These are phyloP conservation scores for Epinotia nisella DNA, from an alignment of 2,888 invertebrate species.

Conservation along the genomic window DNA sequence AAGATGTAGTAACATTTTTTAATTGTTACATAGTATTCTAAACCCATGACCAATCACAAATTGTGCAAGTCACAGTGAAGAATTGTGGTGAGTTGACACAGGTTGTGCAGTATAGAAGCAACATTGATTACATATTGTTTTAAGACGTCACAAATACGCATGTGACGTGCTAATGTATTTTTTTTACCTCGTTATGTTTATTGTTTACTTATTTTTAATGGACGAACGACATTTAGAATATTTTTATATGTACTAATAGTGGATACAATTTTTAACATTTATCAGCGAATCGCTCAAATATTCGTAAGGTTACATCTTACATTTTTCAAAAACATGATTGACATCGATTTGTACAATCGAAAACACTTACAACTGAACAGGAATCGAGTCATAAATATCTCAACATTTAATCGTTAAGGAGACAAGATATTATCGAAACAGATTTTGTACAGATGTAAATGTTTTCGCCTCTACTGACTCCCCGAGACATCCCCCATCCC, in stretches of 20 bases:
- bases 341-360: not conserved
- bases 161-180: no score
- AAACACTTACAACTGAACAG: not conserved
- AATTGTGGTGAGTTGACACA: no score
- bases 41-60: no score
- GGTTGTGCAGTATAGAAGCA: no score
- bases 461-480: not conserved
- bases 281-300: not conserved
- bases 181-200: not conserved
- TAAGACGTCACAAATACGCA: not conserved
- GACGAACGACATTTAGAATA: not conserved
- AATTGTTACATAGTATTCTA: no score
- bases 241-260: not conserved
- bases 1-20: no score
- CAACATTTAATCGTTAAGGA: not conserved
- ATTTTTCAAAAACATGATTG: not conserved
- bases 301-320: slow-evolving; percentile 25
- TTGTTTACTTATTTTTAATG: not conserved
- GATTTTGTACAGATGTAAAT: not conserved
- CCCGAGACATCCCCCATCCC: not conserved
- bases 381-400: not conserved
- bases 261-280: not conserved
- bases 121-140: no score
- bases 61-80: no score
- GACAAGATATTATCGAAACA: not conserved